Percentiles rank a stretch among this genome's conserved stretches.
Evolutionary conservation across 2,888 invertebrate genomes (phyloP).

Genomic region (Chrysotoxum bicinctum): DNA sequence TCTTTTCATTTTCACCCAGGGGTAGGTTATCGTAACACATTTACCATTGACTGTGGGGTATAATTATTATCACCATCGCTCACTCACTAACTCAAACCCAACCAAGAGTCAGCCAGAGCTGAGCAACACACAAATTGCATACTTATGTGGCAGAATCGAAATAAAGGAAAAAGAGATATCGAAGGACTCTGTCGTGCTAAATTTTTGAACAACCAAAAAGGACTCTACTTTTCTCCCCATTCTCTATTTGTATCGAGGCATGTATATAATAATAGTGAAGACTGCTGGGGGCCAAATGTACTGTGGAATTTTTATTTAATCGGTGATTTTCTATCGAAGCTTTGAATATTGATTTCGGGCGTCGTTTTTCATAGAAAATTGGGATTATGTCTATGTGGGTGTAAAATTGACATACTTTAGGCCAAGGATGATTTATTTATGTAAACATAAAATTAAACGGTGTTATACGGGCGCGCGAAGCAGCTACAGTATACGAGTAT

Average conservation of each 20-base stretch:
- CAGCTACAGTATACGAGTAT: not conserved
- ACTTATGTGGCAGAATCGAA: slow-evolving; percentile 37
- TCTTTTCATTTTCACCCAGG: slow-evolving; percentile 43
- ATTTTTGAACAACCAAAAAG: slow-evolving; percentile 6
- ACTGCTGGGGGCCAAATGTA: slow-evolving; percentile 42
- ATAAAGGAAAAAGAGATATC: not conserved
- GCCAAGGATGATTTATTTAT: slow-evolving; percentile 50
- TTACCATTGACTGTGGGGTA: slow-evolving; percentile 67
- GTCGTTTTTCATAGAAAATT: slow-evolving; percentile 30
- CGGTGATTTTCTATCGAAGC: slow-evolving; percentile 66
- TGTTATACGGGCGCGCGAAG: not conserved
- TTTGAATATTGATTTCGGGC: slow-evolving; percentile 66
- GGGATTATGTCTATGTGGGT: slow-evolving; percentile 31
- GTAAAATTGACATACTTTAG: slow-evolving; percentile 63
- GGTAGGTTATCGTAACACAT: slow-evolving; percentile 69
- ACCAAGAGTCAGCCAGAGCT: slow-evolving; percentile 1
- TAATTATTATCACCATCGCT: slow-evolving; percentile 58
- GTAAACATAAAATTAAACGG: slow-evolving; percentile 42
- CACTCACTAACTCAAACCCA: slow-evolving; percentile 5
- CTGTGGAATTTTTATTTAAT: slow-evolving; percentile 70
- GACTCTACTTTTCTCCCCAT: not conserved
- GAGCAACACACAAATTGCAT: slow-evolving; percentile 46
- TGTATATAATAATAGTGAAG: not conserved
- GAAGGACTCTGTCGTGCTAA: slow-evolving; percentile 32
- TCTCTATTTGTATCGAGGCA: not conserved